A percentile compares a stretch with the other conserved stretches of the same genome.
These are phyloP conservation scores for Morone saxatilis DNA, from an alignment of 2,113 vertebrate species.

Conservation along the genomic window DNA sequence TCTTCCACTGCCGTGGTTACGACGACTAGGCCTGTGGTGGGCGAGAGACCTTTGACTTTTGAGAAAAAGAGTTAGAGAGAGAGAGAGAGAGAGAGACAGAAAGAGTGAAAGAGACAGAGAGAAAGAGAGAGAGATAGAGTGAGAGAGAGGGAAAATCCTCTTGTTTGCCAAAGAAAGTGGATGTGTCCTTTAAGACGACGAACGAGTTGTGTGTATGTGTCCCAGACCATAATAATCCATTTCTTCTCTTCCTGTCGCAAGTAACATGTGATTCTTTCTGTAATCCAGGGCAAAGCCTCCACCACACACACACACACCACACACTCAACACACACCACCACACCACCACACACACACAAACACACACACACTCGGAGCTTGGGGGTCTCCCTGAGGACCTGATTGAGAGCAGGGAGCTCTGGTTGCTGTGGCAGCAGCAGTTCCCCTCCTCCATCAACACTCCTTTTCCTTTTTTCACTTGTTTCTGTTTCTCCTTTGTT, in stretches of 20 bases:
- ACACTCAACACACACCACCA: slow-evolving; percentile 13
- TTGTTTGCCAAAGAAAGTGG: too few relatives aligned
- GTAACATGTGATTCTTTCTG: slow-evolving; percentile 20
- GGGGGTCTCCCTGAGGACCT: slow-evolving; percentile 57
- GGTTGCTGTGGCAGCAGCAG: slow-evolving; percentile 63
- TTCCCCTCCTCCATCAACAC: slow-evolving; percentile 52
- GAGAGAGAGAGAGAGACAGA: not conserved
- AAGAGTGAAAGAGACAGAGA: too few relatives aligned
- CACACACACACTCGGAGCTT: not conserved
- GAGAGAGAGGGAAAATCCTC: not conserved
- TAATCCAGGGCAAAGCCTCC: slow-evolving; percentile 4
- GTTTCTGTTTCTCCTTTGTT: not conserved
- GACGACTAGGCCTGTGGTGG: not conserved
- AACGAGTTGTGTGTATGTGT: not conserved
- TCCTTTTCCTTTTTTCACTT: slow-evolving; percentile 15
- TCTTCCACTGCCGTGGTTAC: slow-evolving; percentile 1
- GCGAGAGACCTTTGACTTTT: not conserved
- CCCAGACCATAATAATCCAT: slow-evolving; percentile 2
- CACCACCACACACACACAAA: slow-evolving; percentile 26
- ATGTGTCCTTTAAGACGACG: too few relatives aligned
- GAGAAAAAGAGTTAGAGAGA: not conserved
- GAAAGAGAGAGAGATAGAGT: not conserved
- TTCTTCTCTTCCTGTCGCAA: not conserved
- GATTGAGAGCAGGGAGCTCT: slow-evolving; percentile 57
- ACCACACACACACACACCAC: slow-evolving; percentile 27